Evolutionary conservation across 2,113 vertebrate genomes (phyloP).

Genomic region (Rhea pennata): DNA sequence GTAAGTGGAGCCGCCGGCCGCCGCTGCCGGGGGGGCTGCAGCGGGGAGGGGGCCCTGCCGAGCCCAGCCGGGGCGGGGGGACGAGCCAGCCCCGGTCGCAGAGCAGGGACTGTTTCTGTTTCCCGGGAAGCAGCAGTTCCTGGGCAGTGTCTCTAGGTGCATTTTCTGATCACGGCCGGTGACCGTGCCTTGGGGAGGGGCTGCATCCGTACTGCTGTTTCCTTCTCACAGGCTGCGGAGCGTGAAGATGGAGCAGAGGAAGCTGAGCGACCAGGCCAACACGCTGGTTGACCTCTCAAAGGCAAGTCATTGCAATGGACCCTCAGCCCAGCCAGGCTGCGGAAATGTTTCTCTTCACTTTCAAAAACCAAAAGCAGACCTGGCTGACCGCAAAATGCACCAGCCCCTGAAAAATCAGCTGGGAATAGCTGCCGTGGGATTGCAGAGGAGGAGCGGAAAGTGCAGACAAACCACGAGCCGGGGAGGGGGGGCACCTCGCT

Average conservation of each 20-base stretch:
- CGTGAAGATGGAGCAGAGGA: conserved; percentile 99
- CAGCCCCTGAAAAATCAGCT: background rate
- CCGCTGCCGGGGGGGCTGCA: background rate
- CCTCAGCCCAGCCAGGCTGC: background rate
- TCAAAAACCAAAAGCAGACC: background rate
- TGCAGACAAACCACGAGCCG: background rate
- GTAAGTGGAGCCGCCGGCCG: conserved; percentile 75
- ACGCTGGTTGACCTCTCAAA: conserved; percentile 97
- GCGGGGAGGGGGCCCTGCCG: background rate
- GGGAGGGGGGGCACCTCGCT: background rate
- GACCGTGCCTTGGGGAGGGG: background rate
- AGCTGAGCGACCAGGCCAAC: conserved; percentile 98
- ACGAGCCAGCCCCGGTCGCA: background rate
- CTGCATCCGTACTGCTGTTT: background rate
- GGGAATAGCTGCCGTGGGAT: background rate
- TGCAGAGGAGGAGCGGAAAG: background rate
- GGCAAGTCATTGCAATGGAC: conserved; percentile 73
- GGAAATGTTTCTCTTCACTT: background rate
- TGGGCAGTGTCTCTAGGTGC: background rate
- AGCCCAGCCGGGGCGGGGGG: too few relatives aligned
- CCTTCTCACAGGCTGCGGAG: conserved; percentile 87
- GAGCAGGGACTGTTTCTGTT: background rate
- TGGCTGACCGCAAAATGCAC: background rate
- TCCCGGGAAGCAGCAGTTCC: background rate
- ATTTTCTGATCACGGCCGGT: background rate